Evolutionary conservation across 2,797 vertebrate genomes (phyloP), one percentile per base, ranked within the genome.

Genomic region (Tolypeutes matacus): DNA sequence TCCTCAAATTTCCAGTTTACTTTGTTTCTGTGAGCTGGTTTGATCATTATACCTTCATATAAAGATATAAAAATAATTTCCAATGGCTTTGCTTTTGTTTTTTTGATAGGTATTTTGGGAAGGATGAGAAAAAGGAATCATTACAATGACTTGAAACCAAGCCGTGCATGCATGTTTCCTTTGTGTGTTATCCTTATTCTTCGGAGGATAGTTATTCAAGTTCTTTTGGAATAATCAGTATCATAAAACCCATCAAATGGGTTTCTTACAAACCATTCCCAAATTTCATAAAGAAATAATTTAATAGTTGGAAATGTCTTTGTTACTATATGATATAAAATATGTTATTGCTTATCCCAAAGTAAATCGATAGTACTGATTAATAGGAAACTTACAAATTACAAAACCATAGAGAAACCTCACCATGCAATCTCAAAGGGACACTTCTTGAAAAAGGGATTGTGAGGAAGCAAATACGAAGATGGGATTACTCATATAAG

Each of bases 21-120:
- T 90, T 89, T 87, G 77, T 93, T 70, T 49, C 60, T 86, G 20
- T 64, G 64, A 94, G 10, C 58, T 95, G 72, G 23, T 87, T 49
- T 94, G 84, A 87, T 75, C 93, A 94, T 86, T 89, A 53, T 27
- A 62, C 29, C 18, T 72, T 65, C 81, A 2, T 64, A 85, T 56
- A 85, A 87, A 90, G 46, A 85, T 91, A 93, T 81, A 93, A 95
- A 95, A 95, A 82, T 84, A 78, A 46, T 95, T 97, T 93, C 81
- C 67, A 91, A 12, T 88, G 70, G 34, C 49, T 89, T 94, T 94
- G 13, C 25, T 72, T 93, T 88, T 87, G 27, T 60, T 95, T 70
- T 93, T 96, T 93, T 96, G 75, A 95, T 94, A 93, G 92, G 81
- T 56, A 56, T 76, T 94, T 86, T 12, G 93, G 89, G 86, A 93